Conservation (phyloP, 1,140 invertebrate species). For the Euglossa dilemma region DNA sequence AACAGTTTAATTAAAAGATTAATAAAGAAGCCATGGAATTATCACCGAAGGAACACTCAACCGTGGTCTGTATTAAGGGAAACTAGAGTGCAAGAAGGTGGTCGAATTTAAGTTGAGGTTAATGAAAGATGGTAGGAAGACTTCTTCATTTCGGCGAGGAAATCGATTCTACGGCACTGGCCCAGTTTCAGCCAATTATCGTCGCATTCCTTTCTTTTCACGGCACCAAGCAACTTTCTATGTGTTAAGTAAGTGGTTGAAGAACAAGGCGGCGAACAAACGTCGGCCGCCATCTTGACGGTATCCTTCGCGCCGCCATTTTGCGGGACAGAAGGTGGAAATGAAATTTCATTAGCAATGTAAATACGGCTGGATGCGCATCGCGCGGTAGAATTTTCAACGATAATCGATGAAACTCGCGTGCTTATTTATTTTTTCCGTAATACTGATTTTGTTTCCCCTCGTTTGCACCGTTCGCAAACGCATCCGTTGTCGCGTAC, state of each 20-base stretch:
- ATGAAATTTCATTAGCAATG: slow-evolving; percentile 72
- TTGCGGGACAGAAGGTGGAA: slow-evolving; percentile 38
- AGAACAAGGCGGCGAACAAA: not conserved
- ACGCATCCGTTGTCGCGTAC: no score
- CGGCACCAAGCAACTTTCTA: slow-evolving; percentile 12
- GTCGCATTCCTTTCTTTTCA: slow-evolving; percentile 16
- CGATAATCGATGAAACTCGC: not conserved
- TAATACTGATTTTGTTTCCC: not conserved
- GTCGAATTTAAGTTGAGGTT: not conserved
- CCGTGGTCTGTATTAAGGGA: not conserved
- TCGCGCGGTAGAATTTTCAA: slow-evolving; percentile 20
- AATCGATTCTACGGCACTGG: slow-evolving; percentile 23
- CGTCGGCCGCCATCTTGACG: not conserved
- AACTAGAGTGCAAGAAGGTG: no score
- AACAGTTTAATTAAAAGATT: not conserved
- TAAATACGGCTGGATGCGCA: slow-evolving; percentile 47
- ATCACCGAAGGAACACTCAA: not conserved
- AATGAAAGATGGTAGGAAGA: not conserved
- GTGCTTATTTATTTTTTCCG: not conserved
- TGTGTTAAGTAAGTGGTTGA: slow-evolving; percentile 18
- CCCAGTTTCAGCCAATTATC: slow-evolving; percentile 50
- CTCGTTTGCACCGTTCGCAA: not conserved
- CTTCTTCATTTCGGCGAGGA: not conserved
- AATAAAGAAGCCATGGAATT: no score
- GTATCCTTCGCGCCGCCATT: slow-evolving; percentile 1